Evolutionary conservation across 2,797 vertebrate species (phyloP).

Genomic region (Fratercula arctica): DNA sequence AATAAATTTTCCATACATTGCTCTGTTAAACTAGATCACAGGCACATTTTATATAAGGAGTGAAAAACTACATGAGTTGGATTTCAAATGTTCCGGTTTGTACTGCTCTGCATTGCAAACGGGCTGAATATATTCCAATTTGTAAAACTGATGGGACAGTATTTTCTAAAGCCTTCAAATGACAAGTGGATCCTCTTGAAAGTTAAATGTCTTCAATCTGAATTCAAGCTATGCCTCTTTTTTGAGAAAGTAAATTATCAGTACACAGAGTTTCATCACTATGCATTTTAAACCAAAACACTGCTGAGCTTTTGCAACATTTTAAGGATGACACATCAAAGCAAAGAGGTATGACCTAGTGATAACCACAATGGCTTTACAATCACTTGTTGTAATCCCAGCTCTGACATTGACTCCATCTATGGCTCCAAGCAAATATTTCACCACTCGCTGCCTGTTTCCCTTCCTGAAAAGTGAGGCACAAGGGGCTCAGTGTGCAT

Average conservation of each 20-base stretch:
- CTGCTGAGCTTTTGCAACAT: not conserved
- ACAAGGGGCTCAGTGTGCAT: not conserved
- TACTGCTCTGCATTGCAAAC: not conserved
- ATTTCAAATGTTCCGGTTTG: not conserved
- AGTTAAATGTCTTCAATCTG: not conserved
- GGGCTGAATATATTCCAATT: not conserved
- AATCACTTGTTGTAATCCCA: not conserved
- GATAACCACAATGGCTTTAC: not conserved
- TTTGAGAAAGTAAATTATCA: not conserved
- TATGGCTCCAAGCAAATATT: not conserved
- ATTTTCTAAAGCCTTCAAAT: not conserved
- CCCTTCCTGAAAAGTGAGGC: not conserved
- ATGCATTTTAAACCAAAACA: not conserved
- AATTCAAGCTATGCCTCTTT: not conserved
- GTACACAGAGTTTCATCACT: not conserved
- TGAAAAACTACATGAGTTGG: not conserved
- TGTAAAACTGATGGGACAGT: not conserved
- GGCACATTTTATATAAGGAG: not conserved
- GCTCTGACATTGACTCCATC: not conserved
- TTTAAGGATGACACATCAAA: not conserved
- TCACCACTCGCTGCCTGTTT: not conserved
- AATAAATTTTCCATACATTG: not conserved
- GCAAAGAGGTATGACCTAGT: not conserved
- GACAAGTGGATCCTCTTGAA: not conserved
- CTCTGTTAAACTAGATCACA: not conserved